phyloP scores from a whole-genome alignment of 2,113 vertebrate genomes.

The Scolopax mira region DNA sequence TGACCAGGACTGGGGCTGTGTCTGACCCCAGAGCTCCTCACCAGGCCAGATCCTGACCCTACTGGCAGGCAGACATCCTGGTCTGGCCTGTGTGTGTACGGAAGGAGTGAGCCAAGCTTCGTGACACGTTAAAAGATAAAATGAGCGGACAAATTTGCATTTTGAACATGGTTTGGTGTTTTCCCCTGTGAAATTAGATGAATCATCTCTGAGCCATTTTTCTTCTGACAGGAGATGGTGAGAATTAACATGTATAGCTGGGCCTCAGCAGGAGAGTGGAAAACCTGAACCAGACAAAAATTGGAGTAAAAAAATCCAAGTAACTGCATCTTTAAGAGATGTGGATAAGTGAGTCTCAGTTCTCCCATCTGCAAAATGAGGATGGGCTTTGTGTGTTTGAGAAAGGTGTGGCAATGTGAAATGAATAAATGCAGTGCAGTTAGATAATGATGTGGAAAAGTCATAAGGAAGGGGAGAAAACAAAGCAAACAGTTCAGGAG shows the following conservation, averaged over 20 bases:
- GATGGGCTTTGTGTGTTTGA: background rate
- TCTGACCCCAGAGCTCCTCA: background rate
- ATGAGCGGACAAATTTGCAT: background rate
- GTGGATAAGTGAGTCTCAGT: background rate
- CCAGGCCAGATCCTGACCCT: background rate
- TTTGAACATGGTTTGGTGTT: background rate
- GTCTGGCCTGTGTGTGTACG: accelerated
- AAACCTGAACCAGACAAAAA: background rate
- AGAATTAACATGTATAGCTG: background rate
- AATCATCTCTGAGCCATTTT: background rate
- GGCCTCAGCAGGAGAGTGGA: background rate
- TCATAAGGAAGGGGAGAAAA: background rate
- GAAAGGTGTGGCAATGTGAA: background rate
- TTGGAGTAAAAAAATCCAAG: background rate
- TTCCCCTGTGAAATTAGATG: background rate
- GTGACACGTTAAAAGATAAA: background rate
- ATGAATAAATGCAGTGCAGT: background rate
- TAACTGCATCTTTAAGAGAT: background rate
- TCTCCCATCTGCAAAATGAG: background rate
- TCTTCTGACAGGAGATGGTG: background rate
- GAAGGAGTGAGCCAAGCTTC: background rate
- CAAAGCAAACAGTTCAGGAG: background rate
- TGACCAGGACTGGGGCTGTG: background rate
- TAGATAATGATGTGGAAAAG: background rate
- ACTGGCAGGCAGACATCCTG: background rate